Percentiles rank a stretch among this genome's conserved stretches.
phyloP scores from a whole-genome alignment of 2,797 vertebrate species.

The Enteromius radiatus region DNA sequence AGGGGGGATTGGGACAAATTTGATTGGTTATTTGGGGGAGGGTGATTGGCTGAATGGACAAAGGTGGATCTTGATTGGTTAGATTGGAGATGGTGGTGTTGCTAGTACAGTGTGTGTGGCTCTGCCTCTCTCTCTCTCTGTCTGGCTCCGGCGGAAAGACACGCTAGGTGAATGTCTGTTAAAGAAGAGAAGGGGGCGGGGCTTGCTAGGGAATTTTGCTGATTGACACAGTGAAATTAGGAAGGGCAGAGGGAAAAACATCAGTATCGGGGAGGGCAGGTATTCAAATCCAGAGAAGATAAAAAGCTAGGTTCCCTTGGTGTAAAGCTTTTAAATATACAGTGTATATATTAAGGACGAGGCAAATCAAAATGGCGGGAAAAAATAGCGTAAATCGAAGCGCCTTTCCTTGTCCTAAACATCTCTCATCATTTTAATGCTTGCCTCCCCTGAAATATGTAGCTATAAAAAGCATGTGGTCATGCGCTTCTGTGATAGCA shows the following conservation, averaged over 20 bases:
- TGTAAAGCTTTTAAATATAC: constrained; percentile 73
- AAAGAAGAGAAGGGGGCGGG: constrained; percentile 53
- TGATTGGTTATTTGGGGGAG: constrained; percentile 5
- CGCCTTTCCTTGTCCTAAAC: constrained; percentile 11
- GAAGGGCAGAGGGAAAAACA: constrained; percentile 62
- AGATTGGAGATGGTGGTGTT: constrained; percentile 68
- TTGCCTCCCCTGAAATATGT: constrained; percentile 23
- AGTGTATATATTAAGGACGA: constrained; percentile 54
- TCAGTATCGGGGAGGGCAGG: constrained; percentile 62
- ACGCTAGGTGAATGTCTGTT: constrained; percentile 62
- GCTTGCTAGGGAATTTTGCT: constrained; percentile 51
- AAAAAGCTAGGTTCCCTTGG: constrained; percentile 70
- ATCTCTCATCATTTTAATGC: constrained; percentile 3
- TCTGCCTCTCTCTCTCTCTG: constrained; percentile 55
- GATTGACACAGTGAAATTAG: constrained; percentile 56
- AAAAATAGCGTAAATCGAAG: constrained; percentile 28
- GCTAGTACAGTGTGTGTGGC: constrained; percentile 54
- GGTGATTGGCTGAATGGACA: constrained; percentile 70
- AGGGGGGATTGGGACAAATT: constrained; percentile 36
- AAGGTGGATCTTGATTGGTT: constrained; percentile 67
- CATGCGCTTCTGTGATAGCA: constrained; percentile 65
- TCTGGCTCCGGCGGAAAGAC: constrained; percentile 57
- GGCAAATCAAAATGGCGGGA: constrained; percentile 39
- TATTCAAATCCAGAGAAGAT: constrained; percentile 49
- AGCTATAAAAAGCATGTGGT: constrained; percentile 58